Percentiles rank a stretch among this genome's conserved stretches.
These are phyloP conservation scores for Guaruba guarouba DNA, from an alignment of 2,113 vertebrate species.

Conservation along the genomic window DNA sequence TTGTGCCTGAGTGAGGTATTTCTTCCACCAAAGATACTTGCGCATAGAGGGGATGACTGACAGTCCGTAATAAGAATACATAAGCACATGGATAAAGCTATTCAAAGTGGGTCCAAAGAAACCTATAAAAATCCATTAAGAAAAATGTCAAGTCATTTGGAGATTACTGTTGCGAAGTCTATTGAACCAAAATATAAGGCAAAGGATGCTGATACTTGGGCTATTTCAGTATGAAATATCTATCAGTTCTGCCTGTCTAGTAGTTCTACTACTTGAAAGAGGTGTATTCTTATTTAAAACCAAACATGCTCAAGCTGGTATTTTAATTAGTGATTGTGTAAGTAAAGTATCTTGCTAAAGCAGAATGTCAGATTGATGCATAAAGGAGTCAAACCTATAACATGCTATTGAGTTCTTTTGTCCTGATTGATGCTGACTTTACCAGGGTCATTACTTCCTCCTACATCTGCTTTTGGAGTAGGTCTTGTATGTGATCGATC, in stretches of 20 bases:
- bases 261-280: background rate
- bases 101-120: conserved; percentile 89
- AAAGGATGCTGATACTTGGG: background rate
- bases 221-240: background rate
- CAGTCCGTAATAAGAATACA: conserved; percentile 88
- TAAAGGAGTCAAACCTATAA: background rate
- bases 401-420: background rate
- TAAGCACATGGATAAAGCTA: conserved; percentile 88
- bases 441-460: background rate
- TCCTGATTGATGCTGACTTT: background rate
- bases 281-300: background rate
- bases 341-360: background rate
- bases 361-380: background rate
- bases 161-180: background rate
- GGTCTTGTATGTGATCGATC: background rate
- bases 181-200: background rate
- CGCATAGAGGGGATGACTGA: conserved; percentile 87
- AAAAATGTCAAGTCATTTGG: background rate
- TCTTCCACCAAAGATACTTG: conserved; percentile 90
- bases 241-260: background rate
- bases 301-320: background rate
- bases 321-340: background rate
- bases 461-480: background rate
- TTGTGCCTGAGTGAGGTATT: conserved; percentile 89
- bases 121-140: conserved; percentile 64